Base-by-base conservation (phyloP, 2,797 vertebrate species). In the Zenarchopterus dispar region DNA sequence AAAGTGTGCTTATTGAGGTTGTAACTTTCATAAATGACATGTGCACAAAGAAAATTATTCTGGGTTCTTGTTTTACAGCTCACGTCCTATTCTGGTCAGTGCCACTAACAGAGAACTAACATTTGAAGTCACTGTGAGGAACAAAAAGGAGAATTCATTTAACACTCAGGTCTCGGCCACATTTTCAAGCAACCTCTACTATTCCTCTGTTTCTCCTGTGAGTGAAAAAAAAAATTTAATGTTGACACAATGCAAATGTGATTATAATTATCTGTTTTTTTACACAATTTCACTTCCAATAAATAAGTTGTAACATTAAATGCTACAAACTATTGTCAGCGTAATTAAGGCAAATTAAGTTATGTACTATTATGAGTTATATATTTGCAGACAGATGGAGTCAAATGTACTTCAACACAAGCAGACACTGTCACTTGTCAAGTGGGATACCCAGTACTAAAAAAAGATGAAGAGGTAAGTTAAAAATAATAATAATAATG, bases 141-240 rank as follows among this genome's bases (percentile, higher is more conserved):
- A 97, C 82, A 91, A 87, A 73, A 93, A 89, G 48, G 96, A 97
- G 80, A 96, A 95, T 16, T 94, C 96, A 0, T 97, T 96, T 78
- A 97, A 97, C 86, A 91, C 95, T 5, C 91, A 88, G 56, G 82
- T 98, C 55, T 55, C 88, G 45, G 85, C 85, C 31, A 80, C 81
- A 0, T 96, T 89, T 92, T 96, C 96, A 49, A 90, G 90, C 70
- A 97, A 94, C 82, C 84, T 97, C 75, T 96, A 93, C 91, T 98
- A 97, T 68, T 94, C 96, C 42, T 97, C 95, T 1, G 86, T 91
- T 0, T 91, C 88, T 65, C 68, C 91, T 17, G 96, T 98, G 84
- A 6, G 94, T 94, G 8, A 47, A 46, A n/a, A 42, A 23, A n/a
- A 5, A 9, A 7, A 10, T 44, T 21, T 61, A 2, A 26, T 53